Conservation (phyloP, 2,888 invertebrate genomes). For the Aleiodes alternator region DNA sequence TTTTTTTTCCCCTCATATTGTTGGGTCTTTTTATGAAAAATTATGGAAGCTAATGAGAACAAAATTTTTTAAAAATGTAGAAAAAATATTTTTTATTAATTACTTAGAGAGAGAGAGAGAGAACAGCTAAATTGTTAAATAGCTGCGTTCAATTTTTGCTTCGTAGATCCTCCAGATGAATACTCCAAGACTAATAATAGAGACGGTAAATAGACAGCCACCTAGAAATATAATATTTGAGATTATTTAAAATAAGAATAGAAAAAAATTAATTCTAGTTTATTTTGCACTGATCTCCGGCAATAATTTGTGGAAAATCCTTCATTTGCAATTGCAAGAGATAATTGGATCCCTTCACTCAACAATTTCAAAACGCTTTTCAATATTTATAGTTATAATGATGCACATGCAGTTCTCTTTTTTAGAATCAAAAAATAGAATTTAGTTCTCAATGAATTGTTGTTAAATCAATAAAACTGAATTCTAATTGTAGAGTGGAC, state of each 20-base stretch:
- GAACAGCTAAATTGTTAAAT: constrained; percentile 80
- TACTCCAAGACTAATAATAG: constrained; percentile 87
- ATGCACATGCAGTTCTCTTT: too few species aligned
- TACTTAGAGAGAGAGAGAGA: constrained; percentile 7
- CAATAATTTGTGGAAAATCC: background rate
- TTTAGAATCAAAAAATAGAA: too few species aligned
- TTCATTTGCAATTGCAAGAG: too few species aligned
- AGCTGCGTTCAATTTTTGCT: constrained; percentile 89
- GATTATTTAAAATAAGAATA: constrained; percentile 5
- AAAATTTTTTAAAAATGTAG: constrained; percentile 27
- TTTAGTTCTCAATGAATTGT: too few species aligned
- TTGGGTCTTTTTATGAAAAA: background rate
- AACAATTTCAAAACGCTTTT: too few species aligned
- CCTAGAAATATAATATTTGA: constrained; percentile 75
- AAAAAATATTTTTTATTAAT: constrained; percentile 38
- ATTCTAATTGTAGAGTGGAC: too few species aligned
- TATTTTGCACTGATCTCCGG: background rate
- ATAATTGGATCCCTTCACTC: too few species aligned
- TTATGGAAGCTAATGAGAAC: background rate
- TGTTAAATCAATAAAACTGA: too few species aligned
- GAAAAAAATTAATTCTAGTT: background rate
- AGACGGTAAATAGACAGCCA: constrained; percentile 88
- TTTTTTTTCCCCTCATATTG: constrained; percentile 10
- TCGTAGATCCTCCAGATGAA: constrained; percentile 93
- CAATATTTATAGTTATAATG: too few species aligned